Conservation (phyloP, 2,797 vertebrate genomes). For the Fratercula arctica region DNA sequence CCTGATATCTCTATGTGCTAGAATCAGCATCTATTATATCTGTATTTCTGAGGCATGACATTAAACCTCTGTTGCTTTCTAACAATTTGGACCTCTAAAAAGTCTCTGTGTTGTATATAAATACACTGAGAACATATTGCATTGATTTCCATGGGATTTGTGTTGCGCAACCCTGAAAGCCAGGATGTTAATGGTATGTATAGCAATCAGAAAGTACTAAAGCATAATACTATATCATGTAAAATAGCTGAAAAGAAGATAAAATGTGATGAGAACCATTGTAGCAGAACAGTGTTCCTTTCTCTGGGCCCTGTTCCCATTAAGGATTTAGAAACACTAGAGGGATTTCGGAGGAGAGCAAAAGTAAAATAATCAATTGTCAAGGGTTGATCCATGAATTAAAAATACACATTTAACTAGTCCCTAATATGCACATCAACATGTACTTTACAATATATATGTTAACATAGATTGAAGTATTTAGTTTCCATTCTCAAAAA, state of each 20-base stretch:
- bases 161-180: not conserved
- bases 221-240: not conserved
- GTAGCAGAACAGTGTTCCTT: not conserved
- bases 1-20: not conserved
- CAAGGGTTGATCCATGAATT: not conserved
- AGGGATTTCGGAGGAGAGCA: not conserved
- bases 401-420: not conserved
- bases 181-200: not conserved
- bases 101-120: not conserved
- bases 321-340: not conserved
- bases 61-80: not conserved
- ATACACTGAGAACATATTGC: not conserved
- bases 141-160: not conserved
- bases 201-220: not conserved
- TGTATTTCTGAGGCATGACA: not conserved
- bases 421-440: not conserved
- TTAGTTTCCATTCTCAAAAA: not conserved
- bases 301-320: not conserved
- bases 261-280: not conserved
- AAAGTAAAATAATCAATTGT: not conserved
- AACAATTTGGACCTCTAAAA: not conserved
- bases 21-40: not conserved
- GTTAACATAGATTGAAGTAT: not conserved
- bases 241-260: not conserved
- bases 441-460: not conserved